These are phyloP conservation scores for Ophonus ardosiacus DNA, from an alignment of 2,888 invertebrate species.

Conservation along the genomic window DNA sequence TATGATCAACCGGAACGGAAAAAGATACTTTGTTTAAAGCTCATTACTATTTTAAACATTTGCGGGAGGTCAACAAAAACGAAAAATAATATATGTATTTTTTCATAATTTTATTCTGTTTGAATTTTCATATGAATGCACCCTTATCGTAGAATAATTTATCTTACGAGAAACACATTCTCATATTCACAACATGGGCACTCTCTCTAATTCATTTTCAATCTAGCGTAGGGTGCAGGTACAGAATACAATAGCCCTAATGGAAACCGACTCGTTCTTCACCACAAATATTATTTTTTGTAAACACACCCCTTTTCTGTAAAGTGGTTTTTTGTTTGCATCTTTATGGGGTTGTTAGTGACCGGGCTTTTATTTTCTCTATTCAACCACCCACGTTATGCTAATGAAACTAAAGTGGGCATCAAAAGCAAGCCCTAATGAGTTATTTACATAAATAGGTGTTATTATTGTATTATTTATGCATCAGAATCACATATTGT, in stretches of 20 bases:
- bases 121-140: neutral
- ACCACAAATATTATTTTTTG: constrained; percentile 53
- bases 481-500: neutral
- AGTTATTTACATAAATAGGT: constrained; percentile 24
- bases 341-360: constrained; percentile 42
- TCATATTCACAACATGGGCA: constrained; percentile 28
- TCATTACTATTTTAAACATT: too few relatives aligned
- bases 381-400: constrained; percentile 34
- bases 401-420: constrained; percentile 22
- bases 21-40: too few relatives aligned
- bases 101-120: neutral
- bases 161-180: neutral
- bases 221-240: constrained; percentile 44
- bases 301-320: constrained; percentile 56
- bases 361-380: constrained; percentile 28
- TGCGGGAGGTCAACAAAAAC: too few relatives aligned
- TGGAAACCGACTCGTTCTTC: constrained; percentile 41
- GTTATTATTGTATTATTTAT: constrained; percentile 11
- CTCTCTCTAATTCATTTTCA: constrained; percentile 44
- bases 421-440: neutral
- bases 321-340: constrained; percentile 56
- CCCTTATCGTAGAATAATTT: neutral
- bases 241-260: constrained; percentile 46
- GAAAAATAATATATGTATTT: too few relatives aligned
- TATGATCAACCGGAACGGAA: too few relatives aligned